Conservation (phyloP, 2,888 invertebrate genomes). For the Brachypalpus laphriformis region DNA sequence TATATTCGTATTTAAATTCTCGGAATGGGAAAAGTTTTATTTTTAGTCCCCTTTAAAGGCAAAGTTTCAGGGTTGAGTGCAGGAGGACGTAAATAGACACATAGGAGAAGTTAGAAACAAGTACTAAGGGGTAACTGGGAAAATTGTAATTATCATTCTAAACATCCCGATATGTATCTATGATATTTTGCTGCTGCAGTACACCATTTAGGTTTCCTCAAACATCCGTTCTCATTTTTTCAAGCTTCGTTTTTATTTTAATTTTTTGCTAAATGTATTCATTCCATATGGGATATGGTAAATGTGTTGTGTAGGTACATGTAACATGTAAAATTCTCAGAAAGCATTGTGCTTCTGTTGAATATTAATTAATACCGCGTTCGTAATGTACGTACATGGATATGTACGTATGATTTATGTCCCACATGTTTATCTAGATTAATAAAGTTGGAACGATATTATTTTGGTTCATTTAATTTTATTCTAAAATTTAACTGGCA, state of each 20-base stretch:
- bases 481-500: no score
- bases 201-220: neutral
- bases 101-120: neutral
- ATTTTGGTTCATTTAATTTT: no score
- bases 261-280: no score
- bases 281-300: neutral
- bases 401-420: neutral
- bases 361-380: no score
- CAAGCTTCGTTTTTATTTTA: neutral
- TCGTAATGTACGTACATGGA: no score
- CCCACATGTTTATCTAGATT: neutral
- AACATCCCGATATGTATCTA: neutral
- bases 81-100: neutral
- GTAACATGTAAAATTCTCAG: neutral
- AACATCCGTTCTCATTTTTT: neutral
- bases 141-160: conserved; percentile 6
- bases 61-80: neutral
- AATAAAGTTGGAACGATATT: neutral
- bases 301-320: neutral
- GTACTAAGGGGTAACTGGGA: neutral
- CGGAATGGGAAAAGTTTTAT: neutral
- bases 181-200: neutral
- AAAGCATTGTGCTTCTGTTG: no score
- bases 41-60: neutral
- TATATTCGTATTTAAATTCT: neutral